These are phyloP conservation scores for Oncorhynchus gorbuscha DNA, from an alignment of 2,113 vertebrate species.

Conservation along the genomic window DNA sequence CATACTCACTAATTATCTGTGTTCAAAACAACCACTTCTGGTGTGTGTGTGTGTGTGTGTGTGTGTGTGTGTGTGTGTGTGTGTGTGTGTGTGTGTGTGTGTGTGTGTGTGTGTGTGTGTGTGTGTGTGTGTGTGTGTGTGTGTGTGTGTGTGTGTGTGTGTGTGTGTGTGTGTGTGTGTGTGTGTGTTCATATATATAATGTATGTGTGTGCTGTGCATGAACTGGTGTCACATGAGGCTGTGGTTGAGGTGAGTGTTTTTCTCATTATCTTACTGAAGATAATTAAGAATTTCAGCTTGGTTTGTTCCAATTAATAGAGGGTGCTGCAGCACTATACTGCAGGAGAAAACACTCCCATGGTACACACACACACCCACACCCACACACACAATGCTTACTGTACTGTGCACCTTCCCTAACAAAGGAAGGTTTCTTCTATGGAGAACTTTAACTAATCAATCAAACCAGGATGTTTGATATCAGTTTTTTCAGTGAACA, in stretches of 20 bases:
- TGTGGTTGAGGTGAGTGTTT: slow-evolving; percentile 71
- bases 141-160: no score
- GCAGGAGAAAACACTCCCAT: slow-evolving; percentile 64
- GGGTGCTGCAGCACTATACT: slow-evolving; percentile 68
- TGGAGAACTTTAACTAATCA: no score
- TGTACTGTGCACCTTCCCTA: slow-evolving; percentile 45
- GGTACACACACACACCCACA: slow-evolving; percentile 16
- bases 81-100: no score
- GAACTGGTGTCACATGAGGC: slow-evolving; percentile 75
- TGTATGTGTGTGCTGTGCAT: slow-evolving; percentile 53
- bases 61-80: no score
- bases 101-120: no score
- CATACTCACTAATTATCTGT: no score
- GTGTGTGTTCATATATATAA: not conserved
- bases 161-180: no score
- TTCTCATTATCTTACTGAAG: slow-evolving; percentile 79
- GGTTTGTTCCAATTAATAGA: slow-evolving; percentile 79
- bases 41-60: no score
- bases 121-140: no score
- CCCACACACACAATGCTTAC: not conserved
- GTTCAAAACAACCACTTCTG: no score
- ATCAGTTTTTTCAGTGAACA: not conserved
- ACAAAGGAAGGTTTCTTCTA: slow-evolving; percentile 29
- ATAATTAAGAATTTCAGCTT: slow-evolving; percentile 84
- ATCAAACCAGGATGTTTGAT: no score